These are phyloP conservation scores for Caenorhabditis auriculariae DNA, from an alignment of 2,888 invertebrate genomes.

Conservation along the genomic window DNA sequence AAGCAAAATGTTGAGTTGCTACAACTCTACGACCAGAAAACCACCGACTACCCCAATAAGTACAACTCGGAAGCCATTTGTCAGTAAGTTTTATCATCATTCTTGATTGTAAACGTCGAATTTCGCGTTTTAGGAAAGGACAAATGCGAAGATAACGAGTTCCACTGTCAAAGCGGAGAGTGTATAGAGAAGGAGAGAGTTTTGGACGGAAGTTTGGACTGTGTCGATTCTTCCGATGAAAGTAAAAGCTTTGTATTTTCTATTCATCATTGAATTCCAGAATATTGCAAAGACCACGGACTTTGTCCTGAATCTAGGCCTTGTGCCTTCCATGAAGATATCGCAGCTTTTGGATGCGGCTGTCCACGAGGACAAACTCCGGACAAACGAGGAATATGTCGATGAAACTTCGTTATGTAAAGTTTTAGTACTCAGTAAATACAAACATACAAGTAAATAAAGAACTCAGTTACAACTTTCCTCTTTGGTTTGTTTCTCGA, in stretches of 20 bases:
- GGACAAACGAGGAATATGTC: conserved; percentile 26
- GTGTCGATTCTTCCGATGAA: conserved; percentile 40
- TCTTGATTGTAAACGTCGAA: no score
- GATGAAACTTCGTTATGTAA: background rate
- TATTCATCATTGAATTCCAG: conserved; percentile 4
- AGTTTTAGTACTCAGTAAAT: background rate
- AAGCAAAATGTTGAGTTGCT: background rate
- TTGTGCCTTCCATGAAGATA: conserved; percentile 41
- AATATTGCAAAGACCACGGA: conserved; percentile 27
- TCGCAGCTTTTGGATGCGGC: conserved; percentile 41
- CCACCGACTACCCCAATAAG: conserved; percentile 2
- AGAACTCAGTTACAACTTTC: background rate
- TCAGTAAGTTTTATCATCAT: no score
- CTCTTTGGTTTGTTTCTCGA: background rate
- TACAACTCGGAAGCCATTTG: background rate
- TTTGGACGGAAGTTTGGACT: conserved; percentile 44
- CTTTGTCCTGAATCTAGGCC: conserved; percentile 27
- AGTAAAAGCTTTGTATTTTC: conserved; percentile 14
- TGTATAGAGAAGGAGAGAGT: conserved; percentile 35
- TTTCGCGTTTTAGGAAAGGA: background rate
- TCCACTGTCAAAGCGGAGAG: conserved; percentile 42
- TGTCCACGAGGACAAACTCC: conserved; percentile 28
- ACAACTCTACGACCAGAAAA: background rate
- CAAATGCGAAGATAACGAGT: conserved; percentile 35
- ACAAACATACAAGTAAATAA: background rate